A percentile compares a stretch with the other conserved stretches of the same genome.
Evolutionary conservation across 2,888 invertebrate genomes (phyloP).

Genomic region (Dryobota labecula): DNA sequence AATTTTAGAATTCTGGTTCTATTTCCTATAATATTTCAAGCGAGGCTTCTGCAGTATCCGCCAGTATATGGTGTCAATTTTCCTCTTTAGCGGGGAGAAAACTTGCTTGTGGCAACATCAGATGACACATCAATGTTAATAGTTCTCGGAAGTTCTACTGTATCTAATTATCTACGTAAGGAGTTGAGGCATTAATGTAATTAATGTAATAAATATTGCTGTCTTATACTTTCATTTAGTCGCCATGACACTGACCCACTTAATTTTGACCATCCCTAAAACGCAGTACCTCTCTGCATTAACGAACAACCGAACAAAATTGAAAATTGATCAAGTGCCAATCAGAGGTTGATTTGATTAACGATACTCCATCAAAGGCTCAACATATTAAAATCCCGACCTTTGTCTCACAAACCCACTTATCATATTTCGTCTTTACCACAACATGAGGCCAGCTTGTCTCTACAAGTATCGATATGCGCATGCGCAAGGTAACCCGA

Average conservation of each 20-base stretch:
- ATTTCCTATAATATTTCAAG: slow-evolving; percentile 27
- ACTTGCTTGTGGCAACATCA: slow-evolving; percentile 15
- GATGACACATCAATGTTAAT: slow-evolving; percentile 41
- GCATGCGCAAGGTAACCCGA: slow-evolving; percentile 77
- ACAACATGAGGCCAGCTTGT: slow-evolving; percentile 74
- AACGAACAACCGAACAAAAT: slow-evolving; percentile 10
- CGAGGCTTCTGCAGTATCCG: slow-evolving; percentile 11
- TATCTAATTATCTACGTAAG: slow-evolving; percentile 11
- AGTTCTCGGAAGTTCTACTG: slow-evolving; percentile 35
- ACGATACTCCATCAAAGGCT: slow-evolving; percentile 33
- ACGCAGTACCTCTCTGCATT: neutral
- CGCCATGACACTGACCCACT: neutral
- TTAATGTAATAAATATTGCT: slow-evolving; percentile 8
- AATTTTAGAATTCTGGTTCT: slow-evolving; percentile 23
- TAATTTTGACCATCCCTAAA: neutral
- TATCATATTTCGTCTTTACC: slow-evolving; percentile 65
- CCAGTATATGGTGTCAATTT: slow-evolving; percentile 1
- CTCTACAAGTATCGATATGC: slow-evolving; percentile 74
- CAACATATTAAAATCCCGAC: slow-evolving; percentile 47
- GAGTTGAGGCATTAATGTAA: neutral
- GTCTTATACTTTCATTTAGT: slow-evolving; percentile 6
- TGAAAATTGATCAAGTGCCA: slow-evolving; percentile 23
- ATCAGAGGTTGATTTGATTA: slow-evolving; percentile 34
- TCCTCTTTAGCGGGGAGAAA: neutral
- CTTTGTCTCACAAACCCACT: slow-evolving; percentile 58